Percentiles rank a stretch among this genome's conserved stretches.
phyloP scores from a whole-genome alignment of 2,797 vertebrate genomes.

The Aselliscus stoliczkanus region DNA sequence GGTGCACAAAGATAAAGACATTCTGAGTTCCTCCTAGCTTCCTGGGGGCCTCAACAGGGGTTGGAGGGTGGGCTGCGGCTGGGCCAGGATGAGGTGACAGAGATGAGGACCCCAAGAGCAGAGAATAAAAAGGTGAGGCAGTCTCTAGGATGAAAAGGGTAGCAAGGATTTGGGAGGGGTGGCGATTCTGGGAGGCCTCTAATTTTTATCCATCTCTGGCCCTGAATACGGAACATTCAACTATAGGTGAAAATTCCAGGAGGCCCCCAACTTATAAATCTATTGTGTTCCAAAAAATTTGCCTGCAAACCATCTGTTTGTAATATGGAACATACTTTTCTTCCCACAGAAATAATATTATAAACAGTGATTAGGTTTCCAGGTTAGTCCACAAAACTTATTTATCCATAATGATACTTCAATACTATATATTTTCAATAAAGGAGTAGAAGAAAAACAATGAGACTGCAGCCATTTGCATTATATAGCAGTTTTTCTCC shows the following conservation, averaged over 20 bases:
- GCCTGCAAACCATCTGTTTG: constrained; percentile 33
- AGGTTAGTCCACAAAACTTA: constrained; percentile 37
- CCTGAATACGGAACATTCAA: background rate
- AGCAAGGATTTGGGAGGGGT: background rate
- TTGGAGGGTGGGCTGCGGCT: background rate
- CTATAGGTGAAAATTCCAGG: constrained; percentile 22
- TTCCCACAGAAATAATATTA: constrained; percentile 42
- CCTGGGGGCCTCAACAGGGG: background rate
- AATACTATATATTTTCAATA: constrained; percentile 25
- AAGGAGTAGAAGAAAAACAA: constrained; percentile 29
- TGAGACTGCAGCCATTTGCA: constrained; percentile 35
- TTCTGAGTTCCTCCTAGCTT: background rate
- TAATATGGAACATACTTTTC: constrained; percentile 12
- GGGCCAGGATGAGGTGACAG: fast-evolving
- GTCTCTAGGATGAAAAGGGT: background rate
- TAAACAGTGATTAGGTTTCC: constrained; percentile 43
- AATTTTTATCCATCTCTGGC: background rate
- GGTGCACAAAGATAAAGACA: background rate
- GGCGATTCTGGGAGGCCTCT: background rate
- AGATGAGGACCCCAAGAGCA: background rate
- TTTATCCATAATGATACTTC: constrained; percentile 35
- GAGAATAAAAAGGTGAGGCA: background rate
- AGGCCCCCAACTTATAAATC: background rate
- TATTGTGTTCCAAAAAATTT: background rate
- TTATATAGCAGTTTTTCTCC: constrained; percentile 36